Base-by-base conservation (phyloP, 2,113 vertebrate species). In the Hirundichthys speculiger region DNA sequence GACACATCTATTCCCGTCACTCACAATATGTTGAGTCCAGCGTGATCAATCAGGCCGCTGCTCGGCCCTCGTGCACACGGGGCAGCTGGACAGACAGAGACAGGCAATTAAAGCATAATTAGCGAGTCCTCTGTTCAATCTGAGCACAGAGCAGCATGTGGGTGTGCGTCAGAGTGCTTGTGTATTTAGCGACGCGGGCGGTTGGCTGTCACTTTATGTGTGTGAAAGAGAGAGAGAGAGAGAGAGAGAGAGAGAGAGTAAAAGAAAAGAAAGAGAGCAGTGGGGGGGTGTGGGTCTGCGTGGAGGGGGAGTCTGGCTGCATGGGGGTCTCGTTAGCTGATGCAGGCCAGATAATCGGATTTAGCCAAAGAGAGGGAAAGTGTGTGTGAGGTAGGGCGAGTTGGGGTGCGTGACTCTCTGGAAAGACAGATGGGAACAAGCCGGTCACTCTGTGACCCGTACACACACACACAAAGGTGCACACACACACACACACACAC, bases 61-160 rank as follows among this genome's bases (percentile, higher is more conserved):
- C 67, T 79, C 79, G 79, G 69, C 80, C 60, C 79, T 86, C 69
- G 19, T 20, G 78, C 72, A 77, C 78, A 54, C 20, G 60, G 69
- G 88, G 86, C 91, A 92, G 91, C 90, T 93, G 90, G 82, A 76
- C 81, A 74, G 82, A 72, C 80, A 88, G 83, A 89, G 75, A 80
- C 57, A 42, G 84, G 84, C 86, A 90, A 91, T 92, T 92, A 90
- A 74, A 79, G 62, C 69, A 78, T 89, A 90, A 92, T 93, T 90
- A 91, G 71, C 73, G 77, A 84, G 84, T 78, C 64, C 77, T 83
- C 72, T 73, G 56, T 77, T 82, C 86, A 82, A 72, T 82, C 69
- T 66, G 64, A 79, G 77, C 81, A 79, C 19, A 58, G 43, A 81
- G 74, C 64, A 39, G 64, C 30, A 60, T 65, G 64, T 67, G 68